Evolutionary conservation across 2,888 invertebrate species (phyloP).

Genomic region (Margaritifera margaritifera): DNA sequence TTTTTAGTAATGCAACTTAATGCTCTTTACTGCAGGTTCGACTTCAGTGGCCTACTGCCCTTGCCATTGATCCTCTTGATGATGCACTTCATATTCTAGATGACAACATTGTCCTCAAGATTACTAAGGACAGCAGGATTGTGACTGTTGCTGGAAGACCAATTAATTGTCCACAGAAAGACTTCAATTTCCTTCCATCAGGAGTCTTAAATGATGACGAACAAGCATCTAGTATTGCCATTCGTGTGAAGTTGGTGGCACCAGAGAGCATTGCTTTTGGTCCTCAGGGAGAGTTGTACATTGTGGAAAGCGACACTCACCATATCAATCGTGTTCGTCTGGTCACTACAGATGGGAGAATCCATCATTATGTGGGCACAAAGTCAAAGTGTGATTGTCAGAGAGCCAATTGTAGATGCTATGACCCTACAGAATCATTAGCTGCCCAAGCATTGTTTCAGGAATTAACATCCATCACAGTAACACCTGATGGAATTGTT

Average conservation of each 20-base stretch:
- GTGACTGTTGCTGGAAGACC: conserved; percentile 96
- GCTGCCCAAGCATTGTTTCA: conserved; percentile 96
- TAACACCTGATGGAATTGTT: conserved; percentile 95
- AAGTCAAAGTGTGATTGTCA: conserved; percentile 77
- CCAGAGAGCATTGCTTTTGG: conserved; percentile 92
- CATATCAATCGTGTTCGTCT: conserved; percentile 88
- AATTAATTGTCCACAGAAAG: conserved; percentile 89
- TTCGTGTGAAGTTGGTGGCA: conserved; percentile 90
- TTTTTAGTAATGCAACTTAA: neutral
- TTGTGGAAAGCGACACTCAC: conserved; percentile 93
- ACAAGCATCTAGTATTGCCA: conserved; percentile 77
- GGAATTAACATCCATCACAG: conserved; percentile 87
- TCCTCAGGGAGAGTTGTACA: conserved; percentile 91
- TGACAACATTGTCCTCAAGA: conserved; percentile 86
- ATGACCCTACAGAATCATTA: conserved; percentile 79
- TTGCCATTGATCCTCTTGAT: conserved; percentile 94
- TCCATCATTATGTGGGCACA: conserved; percentile 93
- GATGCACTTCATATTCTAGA: conserved; percentile 96
- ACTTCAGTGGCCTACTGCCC: conserved; percentile 97
- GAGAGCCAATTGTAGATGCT: conserved; percentile 89
- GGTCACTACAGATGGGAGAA: conserved; percentile 94
- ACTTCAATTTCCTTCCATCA: conserved; percentile 71
- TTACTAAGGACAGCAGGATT: conserved; percentile 88
- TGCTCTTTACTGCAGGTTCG: conserved; percentile 79
- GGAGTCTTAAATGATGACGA: conserved; percentile 66